Conservation (phyloP, 2,113 vertebrate genomes). For the Amazona vittata region DNA sequence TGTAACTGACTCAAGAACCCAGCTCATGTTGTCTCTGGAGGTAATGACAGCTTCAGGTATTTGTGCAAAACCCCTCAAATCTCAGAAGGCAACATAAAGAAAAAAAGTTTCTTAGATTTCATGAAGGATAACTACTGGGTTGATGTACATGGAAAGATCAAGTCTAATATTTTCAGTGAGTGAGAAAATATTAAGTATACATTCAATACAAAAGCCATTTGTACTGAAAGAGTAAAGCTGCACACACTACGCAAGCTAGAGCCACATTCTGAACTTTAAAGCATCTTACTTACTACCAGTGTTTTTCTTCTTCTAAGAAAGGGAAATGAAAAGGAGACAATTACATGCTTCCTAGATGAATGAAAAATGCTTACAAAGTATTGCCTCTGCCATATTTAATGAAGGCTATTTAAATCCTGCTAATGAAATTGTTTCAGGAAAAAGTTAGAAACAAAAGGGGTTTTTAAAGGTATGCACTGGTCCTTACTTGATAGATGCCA, state of each 20-base stretch:
- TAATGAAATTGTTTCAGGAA: not conserved
- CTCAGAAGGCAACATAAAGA: not conserved
- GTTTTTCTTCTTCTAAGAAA: not conserved
- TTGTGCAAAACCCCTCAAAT: not conserved
- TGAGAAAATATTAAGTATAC: not conserved
- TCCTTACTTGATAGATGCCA: not conserved
- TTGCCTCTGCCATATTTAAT: not conserved
- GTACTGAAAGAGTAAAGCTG: not conserved
- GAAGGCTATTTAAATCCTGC: not conserved
- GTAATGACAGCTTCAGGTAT: not conserved
- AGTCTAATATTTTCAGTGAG: not conserved
- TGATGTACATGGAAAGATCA: not conserved
- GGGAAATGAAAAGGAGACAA: not conserved
- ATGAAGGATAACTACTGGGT: not conserved
- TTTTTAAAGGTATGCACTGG: not conserved
- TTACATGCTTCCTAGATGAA: not conserved
- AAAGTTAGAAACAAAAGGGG: not conserved
- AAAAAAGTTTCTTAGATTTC: not conserved
- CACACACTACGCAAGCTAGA: not conserved
- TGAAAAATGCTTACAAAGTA: not conserved
- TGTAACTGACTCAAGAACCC: not conserved
- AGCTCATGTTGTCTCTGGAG: not conserved
- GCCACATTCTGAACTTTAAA: not conserved
- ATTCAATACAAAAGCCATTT: not conserved
- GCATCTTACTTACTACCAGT: not conserved